Evolutionary conservation across 2,113 vertebrate species (phyloP), one percentile per base, ranked within the genome.

Genomic region (Formicarius rufipectus): DNA sequence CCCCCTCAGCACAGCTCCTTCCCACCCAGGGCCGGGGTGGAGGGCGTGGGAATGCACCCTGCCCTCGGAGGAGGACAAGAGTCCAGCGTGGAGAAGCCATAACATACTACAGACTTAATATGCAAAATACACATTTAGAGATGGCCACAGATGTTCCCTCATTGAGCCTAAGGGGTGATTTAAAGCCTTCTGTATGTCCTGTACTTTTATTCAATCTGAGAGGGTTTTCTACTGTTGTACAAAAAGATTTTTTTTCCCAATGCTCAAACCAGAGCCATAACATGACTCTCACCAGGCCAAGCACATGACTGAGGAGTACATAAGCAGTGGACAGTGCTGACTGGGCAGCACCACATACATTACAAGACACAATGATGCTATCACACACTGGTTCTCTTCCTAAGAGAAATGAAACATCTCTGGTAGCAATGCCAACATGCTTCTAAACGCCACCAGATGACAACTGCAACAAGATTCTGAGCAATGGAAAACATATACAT

Each of bases 51-150:
- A 66, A 42, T 2, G 11, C 0, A 2, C 12, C 44, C 22, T 56
- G 39, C 77, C 33, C 35, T 7, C 0, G 4, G 7, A 18, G 14
- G 0, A n/a, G 14, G 30, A 59, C 0, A 6, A 42, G n/a, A 1
- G 19, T 23, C 49, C 77, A 25, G 53, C 23, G 6, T 0, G 42
- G 4, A 78, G 44, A 10, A 62, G 16, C 84, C 42, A 16, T 6
- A 56, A 55, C 35, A 33, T 1, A 12, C 11, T 8, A 25, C 33
- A 56, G 42, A 27, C 67, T 63, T 17, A 62, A 81, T 27, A 59
- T 13, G 22, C 15, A 88, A 86, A 67, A 81, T 23, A 31, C 4
- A 0, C 23, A 24, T n/a, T 52, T 24, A 60, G 8, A 56, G 58
- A 55, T 6, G 4, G 45, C 20, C 40, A 77, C 25, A 60, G 47